Conservation (phyloP, 2,113 vertebrate genomes). For the Saguinus imperator region DNA sequence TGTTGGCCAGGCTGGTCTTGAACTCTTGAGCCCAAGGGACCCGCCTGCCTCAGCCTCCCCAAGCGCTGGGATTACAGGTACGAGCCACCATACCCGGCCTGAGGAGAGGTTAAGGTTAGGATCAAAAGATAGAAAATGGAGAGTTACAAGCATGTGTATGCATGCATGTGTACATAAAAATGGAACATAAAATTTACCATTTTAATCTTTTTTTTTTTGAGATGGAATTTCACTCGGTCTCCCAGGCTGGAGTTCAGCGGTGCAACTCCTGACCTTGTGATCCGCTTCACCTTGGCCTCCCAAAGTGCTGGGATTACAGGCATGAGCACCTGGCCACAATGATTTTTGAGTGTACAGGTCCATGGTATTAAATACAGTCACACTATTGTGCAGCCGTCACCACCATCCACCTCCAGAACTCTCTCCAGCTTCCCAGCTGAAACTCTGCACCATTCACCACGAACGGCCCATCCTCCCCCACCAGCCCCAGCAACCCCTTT, state of each 20-base stretch:
- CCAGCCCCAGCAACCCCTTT: not conserved
- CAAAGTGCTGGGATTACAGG: too few relatives aligned
- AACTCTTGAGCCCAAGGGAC: too few relatives aligned
- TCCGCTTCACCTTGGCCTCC: too few relatives aligned
- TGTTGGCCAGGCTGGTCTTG: too few relatives aligned
- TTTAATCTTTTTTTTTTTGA: not conserved
- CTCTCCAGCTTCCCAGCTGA: not conserved
- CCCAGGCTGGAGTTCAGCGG: too few relatives aligned
- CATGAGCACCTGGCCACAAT: too few relatives aligned
- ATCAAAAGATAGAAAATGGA: not conserved
- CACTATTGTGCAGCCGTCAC: accelerated
- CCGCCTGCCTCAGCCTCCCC: too few relatives aligned
- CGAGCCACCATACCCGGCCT: too few relatives aligned
- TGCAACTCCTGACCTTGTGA: too few relatives aligned
- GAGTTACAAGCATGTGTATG: accelerated
- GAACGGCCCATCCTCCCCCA: too few relatives aligned
- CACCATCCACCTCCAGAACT: not conserved
- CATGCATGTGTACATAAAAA: not conserved
- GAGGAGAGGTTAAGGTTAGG: not conserved
- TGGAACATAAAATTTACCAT: not conserved
- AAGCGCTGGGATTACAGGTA: too few relatives aligned
- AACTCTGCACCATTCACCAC: not conserved
- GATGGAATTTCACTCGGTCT: too few relatives aligned
- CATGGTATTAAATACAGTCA: not conserved
- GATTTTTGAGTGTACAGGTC: not conserved